A percentile compares a stretch with the other conserved stretches of the same genome.
These are phyloP conservation scores for Hemicrepidius hirtus DNA, from an alignment of 2,888 invertebrate genomes.

Conservation along the genomic window DNA sequence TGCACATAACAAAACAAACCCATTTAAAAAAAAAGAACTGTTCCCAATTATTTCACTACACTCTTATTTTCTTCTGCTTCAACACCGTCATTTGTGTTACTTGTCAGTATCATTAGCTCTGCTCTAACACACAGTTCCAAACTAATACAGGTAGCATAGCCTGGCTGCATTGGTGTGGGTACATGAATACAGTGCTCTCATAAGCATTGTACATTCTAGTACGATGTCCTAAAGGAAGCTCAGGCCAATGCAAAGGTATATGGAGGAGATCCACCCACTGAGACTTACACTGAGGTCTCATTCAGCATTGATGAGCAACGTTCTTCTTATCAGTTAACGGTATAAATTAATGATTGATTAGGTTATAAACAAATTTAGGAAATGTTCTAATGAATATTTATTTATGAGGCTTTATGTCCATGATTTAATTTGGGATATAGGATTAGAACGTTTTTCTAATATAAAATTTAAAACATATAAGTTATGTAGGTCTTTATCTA, in stretches of 20 bases:
- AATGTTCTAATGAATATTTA: background rate
- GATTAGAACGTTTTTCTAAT: too few species aligned
- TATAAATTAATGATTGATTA: slow-evolving; percentile 63
- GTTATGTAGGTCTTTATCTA: too few species aligned
- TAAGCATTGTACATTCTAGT: slow-evolving; percentile 65
- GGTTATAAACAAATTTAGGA: background rate
- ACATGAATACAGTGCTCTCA: slow-evolving; percentile 35
- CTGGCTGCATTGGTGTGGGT: slow-evolving; percentile 45
- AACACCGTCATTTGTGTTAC: slow-evolving; percentile 32
- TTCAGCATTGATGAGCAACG: slow-evolving; percentile 69
- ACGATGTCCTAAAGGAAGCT: slow-evolving; percentile 66
- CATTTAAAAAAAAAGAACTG: too few species aligned
- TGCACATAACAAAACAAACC: too few species aligned
- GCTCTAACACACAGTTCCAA: slow-evolving; percentile 40
- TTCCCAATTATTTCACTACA: background rate
- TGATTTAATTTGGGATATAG: too few species aligned
- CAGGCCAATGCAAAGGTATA: slow-evolving; percentile 64
- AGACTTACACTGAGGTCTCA: slow-evolving; percentile 72
- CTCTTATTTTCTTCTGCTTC: background rate
- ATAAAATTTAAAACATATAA: too few species aligned
- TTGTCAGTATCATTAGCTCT: slow-evolving; percentile 30
- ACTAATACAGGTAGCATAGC: slow-evolving; percentile 37
- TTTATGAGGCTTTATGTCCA: too few species aligned
- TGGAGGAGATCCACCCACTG: slow-evolving; percentile 65
- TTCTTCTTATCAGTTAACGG: slow-evolving; percentile 70